These are phyloP conservation scores for Castor canadensis DNA, from an alignment of 2,113 vertebrate species.

Conservation along the genomic window DNA sequence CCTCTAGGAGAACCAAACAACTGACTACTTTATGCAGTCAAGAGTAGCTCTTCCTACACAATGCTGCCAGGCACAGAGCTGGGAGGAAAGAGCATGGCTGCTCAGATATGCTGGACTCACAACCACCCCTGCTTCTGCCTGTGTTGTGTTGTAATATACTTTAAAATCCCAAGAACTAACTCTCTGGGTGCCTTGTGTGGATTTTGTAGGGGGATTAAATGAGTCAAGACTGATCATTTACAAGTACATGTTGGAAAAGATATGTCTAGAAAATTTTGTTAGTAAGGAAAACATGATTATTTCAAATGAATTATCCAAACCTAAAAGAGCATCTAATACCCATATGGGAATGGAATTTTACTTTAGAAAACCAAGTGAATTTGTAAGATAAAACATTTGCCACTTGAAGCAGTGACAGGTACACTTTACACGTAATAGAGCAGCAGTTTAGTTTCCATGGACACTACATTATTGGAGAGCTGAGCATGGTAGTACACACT, in stretches of 20 bases:
- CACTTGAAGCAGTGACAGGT: not conserved
- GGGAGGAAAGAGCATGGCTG: not conserved
- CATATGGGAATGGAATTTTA: conserved; percentile 50
- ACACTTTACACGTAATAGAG: not conserved
- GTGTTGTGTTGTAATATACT: not conserved
- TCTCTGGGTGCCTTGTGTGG: not conserved
- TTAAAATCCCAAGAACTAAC: not conserved
- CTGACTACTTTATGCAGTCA: not conserved
- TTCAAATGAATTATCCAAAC: conserved; percentile 41
- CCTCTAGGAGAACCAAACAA: not conserved
- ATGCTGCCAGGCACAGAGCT: too few relatives aligned
- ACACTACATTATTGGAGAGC: not conserved
- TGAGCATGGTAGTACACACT: not conserved
- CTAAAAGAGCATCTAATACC: conserved; percentile 14
- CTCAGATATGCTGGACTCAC: not conserved
- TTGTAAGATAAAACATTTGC: conserved; percentile 38
- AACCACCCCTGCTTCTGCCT: not conserved
- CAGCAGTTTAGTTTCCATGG: not conserved
- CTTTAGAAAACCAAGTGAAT: not conserved
- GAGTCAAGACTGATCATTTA: not conserved
- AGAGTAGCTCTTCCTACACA: not conserved
- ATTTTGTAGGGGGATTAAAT: conserved; percentile 39
- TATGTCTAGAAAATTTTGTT: conserved; percentile 46
- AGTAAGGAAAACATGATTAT: conserved; percentile 10
- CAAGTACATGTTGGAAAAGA: not conserved